Evolutionary conservation across 2,888 invertebrate genomes (phyloP).

Genomic region (Drosophila parthenogenetica): DNA sequence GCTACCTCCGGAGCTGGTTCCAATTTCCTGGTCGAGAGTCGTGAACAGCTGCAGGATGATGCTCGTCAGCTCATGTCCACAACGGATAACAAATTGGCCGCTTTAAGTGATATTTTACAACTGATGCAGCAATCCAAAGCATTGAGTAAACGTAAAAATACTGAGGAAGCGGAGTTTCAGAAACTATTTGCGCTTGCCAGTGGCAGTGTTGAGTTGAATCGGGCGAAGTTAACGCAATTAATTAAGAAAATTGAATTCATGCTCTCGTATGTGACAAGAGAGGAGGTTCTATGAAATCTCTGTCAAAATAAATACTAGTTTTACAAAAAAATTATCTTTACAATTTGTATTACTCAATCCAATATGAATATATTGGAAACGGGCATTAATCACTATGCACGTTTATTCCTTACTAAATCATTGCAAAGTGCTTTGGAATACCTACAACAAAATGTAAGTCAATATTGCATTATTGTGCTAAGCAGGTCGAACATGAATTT

Average conservation of each 20-base stretch:
- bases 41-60: conserved; percentile 87
- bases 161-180: conserved; percentile 81
- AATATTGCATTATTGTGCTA: not conserved
- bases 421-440: not conserved
- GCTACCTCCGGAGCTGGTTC: conserved; percentile 23
- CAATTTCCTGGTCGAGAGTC: conserved; percentile 85
- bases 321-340: conserved; percentile 5
- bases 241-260: conserved; percentile 91
- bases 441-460: conserved; percentile 16
- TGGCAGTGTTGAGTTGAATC: conserved; percentile 86
- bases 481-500: not conserved
- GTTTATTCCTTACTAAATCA: conserved; percentile 9
- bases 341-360: conserved; percentile 9
- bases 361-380: conserved; percentile 14
- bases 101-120: conserved; percentile 88
- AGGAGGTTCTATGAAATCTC: conserved; percentile 44
- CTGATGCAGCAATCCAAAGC: conserved; percentile 86
- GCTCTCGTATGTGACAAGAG: conserved; percentile 86
- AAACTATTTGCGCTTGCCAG: conserved; percentile 87
- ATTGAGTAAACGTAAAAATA: conserved; percentile 50
- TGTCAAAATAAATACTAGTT: conserved; percentile 39
- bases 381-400: conserved; percentile 3
- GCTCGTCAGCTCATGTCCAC: conserved; percentile 88
- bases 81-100: conserved; percentile 88
- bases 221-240: conserved; percentile 86